Percentiles rank a stretch among this genome's conserved stretches.
Conservation (phyloP, 2,888 invertebrate species). For the Cataglyphis rosenhaueri region DNA sequence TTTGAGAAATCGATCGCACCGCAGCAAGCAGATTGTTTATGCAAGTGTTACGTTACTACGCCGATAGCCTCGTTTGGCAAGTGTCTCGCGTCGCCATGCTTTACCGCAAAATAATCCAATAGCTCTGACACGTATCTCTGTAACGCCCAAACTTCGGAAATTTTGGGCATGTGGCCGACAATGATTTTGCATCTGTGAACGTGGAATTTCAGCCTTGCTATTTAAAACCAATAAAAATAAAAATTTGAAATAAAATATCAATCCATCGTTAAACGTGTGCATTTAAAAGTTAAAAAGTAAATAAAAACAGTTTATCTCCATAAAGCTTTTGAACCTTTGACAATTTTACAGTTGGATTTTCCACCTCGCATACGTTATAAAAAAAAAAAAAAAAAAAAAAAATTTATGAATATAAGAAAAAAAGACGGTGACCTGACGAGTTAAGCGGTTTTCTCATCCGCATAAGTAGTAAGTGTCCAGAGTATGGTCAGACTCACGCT, state of each 20-base stretch:
- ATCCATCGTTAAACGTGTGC: background rate
- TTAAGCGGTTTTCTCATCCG: background rate
- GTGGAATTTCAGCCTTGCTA: background rate
- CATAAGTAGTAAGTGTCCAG: slow-evolving; percentile 38
- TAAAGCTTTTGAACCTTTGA: background rate
- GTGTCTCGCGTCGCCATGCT: slow-evolving; percentile 55
- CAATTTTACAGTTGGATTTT: background rate
- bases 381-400: background rate
- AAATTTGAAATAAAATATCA: background rate
- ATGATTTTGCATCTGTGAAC: slow-evolving; percentile 38
- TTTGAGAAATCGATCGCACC: slow-evolving; percentile 64
- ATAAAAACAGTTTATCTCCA: background rate
- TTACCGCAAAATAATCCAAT: slow-evolving; percentile 62
- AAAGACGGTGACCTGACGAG: background rate
- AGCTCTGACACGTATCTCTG: slow-evolving; percentile 54
- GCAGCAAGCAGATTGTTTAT: slow-evolving; percentile 63
- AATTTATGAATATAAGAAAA: slow-evolving; percentile 2
- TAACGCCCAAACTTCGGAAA: slow-evolving; percentile 42
- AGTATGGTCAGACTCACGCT: slow-evolving; percentile 30
- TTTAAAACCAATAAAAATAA: background rate
- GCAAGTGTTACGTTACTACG: slow-evolving; percentile 62
- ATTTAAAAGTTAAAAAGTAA: background rate
- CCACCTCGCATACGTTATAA: background rate
- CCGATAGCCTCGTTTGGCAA: slow-evolving; percentile 64
- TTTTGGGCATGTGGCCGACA: slow-evolving; percentile 38